Conservation (phyloP, 2,113 vertebrate genomes). For the Cyrtonyx montezumae region DNA sequence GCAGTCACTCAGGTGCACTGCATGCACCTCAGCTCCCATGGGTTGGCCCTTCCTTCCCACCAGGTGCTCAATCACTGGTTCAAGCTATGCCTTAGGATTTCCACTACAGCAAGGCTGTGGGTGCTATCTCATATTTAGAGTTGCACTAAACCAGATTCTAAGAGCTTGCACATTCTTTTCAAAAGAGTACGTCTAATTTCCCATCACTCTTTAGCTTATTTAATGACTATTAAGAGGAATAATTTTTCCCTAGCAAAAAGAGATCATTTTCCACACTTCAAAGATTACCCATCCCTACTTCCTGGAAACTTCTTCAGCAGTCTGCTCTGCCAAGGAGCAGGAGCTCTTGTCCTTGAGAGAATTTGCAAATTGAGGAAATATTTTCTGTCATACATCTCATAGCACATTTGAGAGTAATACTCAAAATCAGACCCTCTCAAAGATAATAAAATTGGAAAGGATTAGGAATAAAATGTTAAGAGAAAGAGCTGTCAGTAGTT, state of each 20-base stretch:
- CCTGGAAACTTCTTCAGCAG: background rate
- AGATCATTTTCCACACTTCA: background rate
- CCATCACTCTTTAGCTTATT: background rate
- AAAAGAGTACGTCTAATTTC: background rate
- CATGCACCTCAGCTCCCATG: no score
- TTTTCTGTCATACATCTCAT: background rate
- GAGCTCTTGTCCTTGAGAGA: background rate
- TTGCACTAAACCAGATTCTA: background rate
- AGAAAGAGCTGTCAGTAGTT: background rate
- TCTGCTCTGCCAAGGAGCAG: background rate
- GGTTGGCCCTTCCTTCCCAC: no score
- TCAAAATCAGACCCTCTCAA: background rate
- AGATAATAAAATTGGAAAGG: background rate
- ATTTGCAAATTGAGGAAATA: background rate
- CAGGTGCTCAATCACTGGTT: no score
- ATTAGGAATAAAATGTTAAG: background rate
- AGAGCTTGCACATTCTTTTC: accelerated
- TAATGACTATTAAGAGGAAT: background rate
- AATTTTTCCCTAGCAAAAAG: background rate
- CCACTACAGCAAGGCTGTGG: background rate
- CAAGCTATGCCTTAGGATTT: no score
- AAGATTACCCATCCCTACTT: background rate
- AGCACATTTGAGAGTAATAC: background rate
- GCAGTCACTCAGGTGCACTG: no score
- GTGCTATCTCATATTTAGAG: background rate